Percentiles rank a stretch among this genome's conserved stretches.
phyloP scores from a whole-genome alignment of 2,797 vertebrate species.

The Gymnopithys bicolor region DNA sequence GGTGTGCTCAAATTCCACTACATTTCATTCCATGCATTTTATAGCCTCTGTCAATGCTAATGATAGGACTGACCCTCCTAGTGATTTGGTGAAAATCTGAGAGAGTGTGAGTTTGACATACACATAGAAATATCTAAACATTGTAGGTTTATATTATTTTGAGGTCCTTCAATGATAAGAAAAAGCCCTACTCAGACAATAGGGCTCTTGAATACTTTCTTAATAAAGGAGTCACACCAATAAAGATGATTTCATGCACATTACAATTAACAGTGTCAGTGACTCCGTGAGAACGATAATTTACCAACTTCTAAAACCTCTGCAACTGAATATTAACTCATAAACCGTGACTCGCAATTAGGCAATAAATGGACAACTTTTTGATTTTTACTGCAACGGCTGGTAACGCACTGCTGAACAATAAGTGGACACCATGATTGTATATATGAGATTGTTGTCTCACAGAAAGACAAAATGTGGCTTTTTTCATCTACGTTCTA shows the following conservation, averaged over 20 bases:
- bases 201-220: neutral
- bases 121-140: neutral
- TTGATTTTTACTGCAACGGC: neutral
- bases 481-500: neutral
- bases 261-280: neutral
- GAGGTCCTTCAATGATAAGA: neutral
- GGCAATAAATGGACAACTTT: neutral
- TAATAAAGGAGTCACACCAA: neutral
- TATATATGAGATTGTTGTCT: neutral
- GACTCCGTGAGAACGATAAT: neutral
- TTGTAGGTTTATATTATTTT: neutral
- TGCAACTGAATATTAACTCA: neutral
- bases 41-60: neutral
- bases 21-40: neutral
- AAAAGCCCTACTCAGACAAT: neutral
- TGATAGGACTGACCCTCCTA: neutral
- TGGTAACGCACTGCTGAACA: neutral
- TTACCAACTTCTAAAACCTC: neutral
- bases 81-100: neutral
- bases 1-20: neutral
- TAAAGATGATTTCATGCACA: neutral
- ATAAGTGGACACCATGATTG: neutral
- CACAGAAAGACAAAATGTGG: neutral
- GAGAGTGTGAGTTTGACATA: neutral
- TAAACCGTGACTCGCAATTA: neutral